Evolutionary conservation across 2,113 vertebrate species (phyloP).

Genomic region (Pterocles orientalis): DNA sequence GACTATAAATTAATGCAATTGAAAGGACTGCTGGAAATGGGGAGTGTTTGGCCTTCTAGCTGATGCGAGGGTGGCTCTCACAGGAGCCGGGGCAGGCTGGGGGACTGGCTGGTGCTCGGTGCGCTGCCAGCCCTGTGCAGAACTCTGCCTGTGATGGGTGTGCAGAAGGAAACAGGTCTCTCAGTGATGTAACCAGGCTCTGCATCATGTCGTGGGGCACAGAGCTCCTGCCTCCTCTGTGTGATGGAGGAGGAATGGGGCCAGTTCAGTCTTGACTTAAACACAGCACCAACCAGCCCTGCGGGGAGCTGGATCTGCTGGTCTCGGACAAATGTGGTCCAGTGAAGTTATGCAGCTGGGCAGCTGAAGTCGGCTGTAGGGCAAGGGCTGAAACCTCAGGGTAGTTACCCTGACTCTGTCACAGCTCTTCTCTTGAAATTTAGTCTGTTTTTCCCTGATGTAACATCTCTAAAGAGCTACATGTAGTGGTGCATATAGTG

Average conservation of each 20-base stretch:
- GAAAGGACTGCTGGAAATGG: neutral
- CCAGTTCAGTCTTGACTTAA: no score
- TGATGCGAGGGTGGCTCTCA: neutral
- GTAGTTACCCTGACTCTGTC: neutral
- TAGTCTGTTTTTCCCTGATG: neutral
- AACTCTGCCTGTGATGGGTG: fast-evolving
- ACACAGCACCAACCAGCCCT: no score
- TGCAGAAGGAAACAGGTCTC: neutral
- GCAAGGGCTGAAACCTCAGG: neutral
- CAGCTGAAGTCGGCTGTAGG: neutral
- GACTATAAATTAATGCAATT: neutral
- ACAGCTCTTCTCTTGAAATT: neutral
- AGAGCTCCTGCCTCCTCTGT: neutral
- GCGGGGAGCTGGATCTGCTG: neutral
- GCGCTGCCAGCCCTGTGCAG: neutral
- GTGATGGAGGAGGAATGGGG: neutral
- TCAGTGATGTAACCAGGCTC: neutral
- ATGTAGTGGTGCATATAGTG: no score
- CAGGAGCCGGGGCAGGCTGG: neutral
- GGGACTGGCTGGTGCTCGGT: no score
- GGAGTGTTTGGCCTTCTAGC: neutral
- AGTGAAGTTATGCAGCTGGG: neutral
- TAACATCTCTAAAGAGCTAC: neutral
- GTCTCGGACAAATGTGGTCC: neutral
- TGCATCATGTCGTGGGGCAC: neutral